Base-by-base conservation (phyloP, 2,113 vertebrate genomes). In the Poeciliopsis prolifica region DNA sequence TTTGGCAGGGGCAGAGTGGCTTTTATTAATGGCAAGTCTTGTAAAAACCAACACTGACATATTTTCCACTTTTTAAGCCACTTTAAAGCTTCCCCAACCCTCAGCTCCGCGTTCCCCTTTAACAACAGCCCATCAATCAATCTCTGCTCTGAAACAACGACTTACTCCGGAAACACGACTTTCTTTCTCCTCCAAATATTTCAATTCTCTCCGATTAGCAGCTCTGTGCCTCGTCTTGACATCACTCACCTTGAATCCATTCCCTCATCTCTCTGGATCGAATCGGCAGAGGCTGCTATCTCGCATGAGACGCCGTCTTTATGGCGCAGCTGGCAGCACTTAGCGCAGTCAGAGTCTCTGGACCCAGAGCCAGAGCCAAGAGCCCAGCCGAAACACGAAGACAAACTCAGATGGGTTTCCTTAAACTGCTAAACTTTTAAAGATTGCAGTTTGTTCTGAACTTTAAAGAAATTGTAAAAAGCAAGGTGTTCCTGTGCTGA, bases 301-400 rank as follows among this genome's bases (percentile, higher is more conserved):
- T 72, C 72, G 73, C 74, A 63, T 15, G 0, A 83, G 77, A 79
- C 61, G 65, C 13, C 48, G 26, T 77, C 70, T 88, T 82, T 78
- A 84, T 29, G 65, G 73, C 73, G 72, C 89, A 88, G 83, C 87
- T 90, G 89, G 87, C 81, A 87, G 48, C 76, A 8, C 83, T 90
- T 89, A 86, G 28, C 33, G 26, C 29, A 2, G 24, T 10, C 48
- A 31, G 79, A 72, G 75, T 35, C 37, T 61, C 58, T 69, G 81
- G 19, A 68, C 2, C 2, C 22, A 60, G 35, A 33, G 75, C 26
- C 60, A 3, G 17, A 28, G 10, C 65, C 40, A 61, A 13, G 60
- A 62, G 28, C 60, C 12, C 35, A 68, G 42, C 73, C 30, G 40
- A 15, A 71, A 29, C 40, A 31, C 44, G 11, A 62, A 72, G 61